Percentiles rank a stretch among this genome's conserved stretches.
Evolutionary conservation across 2,888 invertebrate species (phyloP).

Genomic region (Acholoe squamosa): DNA sequence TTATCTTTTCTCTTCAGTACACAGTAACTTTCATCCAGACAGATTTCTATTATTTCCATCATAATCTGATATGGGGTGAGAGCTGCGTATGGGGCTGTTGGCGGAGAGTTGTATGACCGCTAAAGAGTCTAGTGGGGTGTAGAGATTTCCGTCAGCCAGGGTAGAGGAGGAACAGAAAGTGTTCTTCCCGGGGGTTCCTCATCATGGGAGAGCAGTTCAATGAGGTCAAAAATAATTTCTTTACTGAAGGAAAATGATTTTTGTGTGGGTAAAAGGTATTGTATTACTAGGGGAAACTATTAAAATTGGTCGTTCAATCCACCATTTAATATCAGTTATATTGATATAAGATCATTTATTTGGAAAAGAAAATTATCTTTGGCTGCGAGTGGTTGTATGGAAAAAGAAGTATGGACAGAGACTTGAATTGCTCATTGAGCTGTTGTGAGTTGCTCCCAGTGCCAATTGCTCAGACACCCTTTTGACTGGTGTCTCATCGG

Average conservation of each 20-base stretch:
- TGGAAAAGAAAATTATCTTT: too few relatives aligned
- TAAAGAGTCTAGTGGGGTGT: neutral
- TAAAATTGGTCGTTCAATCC: too few relatives aligned
- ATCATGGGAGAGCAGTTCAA: too few relatives aligned
- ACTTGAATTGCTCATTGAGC: neutral
- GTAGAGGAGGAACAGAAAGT: neutral
- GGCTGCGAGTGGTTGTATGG: neutral
- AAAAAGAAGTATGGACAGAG: neutral
- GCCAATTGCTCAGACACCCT: conserved; percentile 36
- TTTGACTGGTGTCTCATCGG: neutral
- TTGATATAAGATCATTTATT: too few relatives aligned
- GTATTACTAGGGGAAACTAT: too few relatives aligned
- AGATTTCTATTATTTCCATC: conserved; percentile 54
- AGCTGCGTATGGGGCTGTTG: neutral
- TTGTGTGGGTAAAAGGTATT: too few relatives aligned
- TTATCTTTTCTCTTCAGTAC: conserved; percentile 54
- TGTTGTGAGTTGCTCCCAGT: neutral
- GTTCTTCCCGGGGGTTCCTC: too few relatives aligned
- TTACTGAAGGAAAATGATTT: too few relatives aligned
- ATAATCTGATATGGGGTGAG: conserved; percentile 46
- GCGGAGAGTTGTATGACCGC: neutral
- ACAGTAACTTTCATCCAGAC: conserved; percentile 31
- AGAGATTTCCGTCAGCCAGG: neutral
- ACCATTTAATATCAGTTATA: too few relatives aligned
- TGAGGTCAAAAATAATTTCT: too few relatives aligned